These are phyloP conservation scores for Pangasius macronema DNA, from an alignment of 2,797 vertebrate species.

Conservation along the genomic window DNA sequence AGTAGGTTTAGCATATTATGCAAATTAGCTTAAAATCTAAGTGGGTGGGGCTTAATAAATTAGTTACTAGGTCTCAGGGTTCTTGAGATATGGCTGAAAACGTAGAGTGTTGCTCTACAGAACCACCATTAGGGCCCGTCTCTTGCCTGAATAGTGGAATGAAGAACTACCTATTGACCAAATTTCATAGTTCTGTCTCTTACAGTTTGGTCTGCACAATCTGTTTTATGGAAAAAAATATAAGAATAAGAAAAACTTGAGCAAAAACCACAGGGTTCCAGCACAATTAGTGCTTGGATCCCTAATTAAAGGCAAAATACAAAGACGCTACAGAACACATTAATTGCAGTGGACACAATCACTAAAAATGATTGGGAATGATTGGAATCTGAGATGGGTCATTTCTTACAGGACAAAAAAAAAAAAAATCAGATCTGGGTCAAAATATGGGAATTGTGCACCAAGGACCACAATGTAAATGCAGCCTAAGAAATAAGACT, in stretches of 20 bases:
- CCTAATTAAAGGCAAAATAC: not conserved
- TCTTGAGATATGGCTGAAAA: not conserved
- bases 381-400: not conserved
- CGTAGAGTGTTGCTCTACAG: not conserved
- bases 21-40: not conserved
- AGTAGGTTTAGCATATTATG: not conserved
- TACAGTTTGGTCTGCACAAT: not conserved
- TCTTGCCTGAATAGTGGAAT: not conserved
- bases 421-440: not conserved
- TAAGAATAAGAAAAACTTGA: not conserved
- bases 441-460: not conserved
- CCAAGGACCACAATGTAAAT: constrained; percentile 4
- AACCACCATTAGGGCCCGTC: not conserved
- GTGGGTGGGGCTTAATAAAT: not conserved
- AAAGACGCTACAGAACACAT: not conserved
- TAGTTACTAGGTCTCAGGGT: not conserved
- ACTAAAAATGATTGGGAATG: not conserved
- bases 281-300: not conserved
- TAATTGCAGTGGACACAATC: too few relatives aligned
- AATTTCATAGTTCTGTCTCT: not conserved
- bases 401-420: not conserved
- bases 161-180: not conserved
- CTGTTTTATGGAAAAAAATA: not conserved
- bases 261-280: not conserved
- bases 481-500: constrained; percentile 5